These are phyloP conservation scores for Penaeus japonicus DNA, from an alignment of 1,140 invertebrate genomes.

Conservation along the genomic window DNA sequence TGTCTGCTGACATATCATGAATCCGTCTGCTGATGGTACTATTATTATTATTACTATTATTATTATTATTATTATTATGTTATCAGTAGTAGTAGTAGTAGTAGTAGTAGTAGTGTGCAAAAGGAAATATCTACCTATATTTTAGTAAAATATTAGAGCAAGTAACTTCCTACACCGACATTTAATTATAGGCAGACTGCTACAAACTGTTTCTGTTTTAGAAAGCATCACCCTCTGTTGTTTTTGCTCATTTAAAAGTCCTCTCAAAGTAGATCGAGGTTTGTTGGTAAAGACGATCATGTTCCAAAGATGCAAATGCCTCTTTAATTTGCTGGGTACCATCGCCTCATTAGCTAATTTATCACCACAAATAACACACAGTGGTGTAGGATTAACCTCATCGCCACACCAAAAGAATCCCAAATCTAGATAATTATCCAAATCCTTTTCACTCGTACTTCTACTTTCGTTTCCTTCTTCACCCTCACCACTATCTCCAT, in stretches of 20 bases:
- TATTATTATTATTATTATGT: slow-evolving; percentile 14
- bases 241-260: slow-evolving; percentile 1
- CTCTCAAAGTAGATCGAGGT: neutral
- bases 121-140: neutral
- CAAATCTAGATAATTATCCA: slow-evolving; percentile 37
- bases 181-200: neutral
- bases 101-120: neutral
- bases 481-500: no score
- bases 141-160: no score
- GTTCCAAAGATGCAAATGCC: slow-evolving; percentile 32
- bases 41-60: neutral
- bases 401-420: slow-evolving; percentile 30
- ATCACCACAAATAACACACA: slow-evolving; percentile 45
- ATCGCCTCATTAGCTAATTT: slow-evolving; percentile 39
- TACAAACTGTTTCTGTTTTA: slow-evolving; percentile 4
- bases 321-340: slow-evolving; percentile 47
- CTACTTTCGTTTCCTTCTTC: no score
- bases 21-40: slow-evolving; percentile 15
- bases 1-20: neutral
- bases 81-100: neutral
- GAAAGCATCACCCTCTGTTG: slow-evolving; percentile 21
- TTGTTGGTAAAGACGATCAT: slow-evolving; percentile 24
- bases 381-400: slow-evolving; percentile 24
- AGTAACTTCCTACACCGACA: neutral
- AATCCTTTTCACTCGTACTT: no score